A percentile compares a stretch with the other conserved stretches of the same genome.
These are phyloP conservation scores for Drosophila lutescens DNA, from an alignment of 2,888 invertebrate genomes.

Conservation along the genomic window DNA sequence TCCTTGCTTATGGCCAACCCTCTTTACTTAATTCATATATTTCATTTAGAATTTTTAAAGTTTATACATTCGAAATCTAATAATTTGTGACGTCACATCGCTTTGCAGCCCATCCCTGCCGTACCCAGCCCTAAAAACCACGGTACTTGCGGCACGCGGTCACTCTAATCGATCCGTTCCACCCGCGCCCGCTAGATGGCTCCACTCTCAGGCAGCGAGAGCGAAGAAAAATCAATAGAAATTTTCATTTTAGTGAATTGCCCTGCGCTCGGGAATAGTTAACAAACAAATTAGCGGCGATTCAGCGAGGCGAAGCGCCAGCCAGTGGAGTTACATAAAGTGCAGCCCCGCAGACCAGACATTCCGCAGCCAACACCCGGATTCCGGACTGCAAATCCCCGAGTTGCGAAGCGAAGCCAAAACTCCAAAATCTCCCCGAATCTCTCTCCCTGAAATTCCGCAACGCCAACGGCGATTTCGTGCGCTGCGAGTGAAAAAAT, in stretches of 20 bases:
- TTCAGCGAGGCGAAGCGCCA: conserved; percentile 37
- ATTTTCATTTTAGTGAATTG: conserved; percentile 79
- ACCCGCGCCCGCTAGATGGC: conserved; percentile 58
- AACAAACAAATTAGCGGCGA: conserved; percentile 53
- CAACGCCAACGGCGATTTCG: conserved; percentile 7
- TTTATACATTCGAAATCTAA: too few relatives aligned
- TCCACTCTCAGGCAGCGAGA: conserved; percentile 61
- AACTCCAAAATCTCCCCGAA: conserved; percentile 52
- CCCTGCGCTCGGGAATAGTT: conserved; percentile 71
- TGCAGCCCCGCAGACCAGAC: conserved; percentile 41
- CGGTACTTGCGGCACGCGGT: conserved; percentile 3
- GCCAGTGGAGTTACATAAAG: conserved; percentile 61
- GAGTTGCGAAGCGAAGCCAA: conserved; percentile 41
- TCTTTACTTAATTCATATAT: too few relatives aligned
- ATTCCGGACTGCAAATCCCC: not conserved
- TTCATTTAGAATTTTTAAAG: too few relatives aligned
- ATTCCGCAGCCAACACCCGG: conserved; percentile 74
- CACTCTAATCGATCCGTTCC: conserved; percentile 24
- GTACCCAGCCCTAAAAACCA: not conserved
- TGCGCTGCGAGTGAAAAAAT: conserved; percentile 30
- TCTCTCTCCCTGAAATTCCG: conserved; percentile 37
- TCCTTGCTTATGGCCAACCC: too few relatives aligned
- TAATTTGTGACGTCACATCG: not conserved
- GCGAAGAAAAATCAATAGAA: conserved; percentile 83
- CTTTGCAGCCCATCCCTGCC: not conserved